These are phyloP conservation scores for Onychostruthus taczanowskii DNA, from an alignment of 2,113 vertebrate genomes.

Conservation along the genomic window DNA sequence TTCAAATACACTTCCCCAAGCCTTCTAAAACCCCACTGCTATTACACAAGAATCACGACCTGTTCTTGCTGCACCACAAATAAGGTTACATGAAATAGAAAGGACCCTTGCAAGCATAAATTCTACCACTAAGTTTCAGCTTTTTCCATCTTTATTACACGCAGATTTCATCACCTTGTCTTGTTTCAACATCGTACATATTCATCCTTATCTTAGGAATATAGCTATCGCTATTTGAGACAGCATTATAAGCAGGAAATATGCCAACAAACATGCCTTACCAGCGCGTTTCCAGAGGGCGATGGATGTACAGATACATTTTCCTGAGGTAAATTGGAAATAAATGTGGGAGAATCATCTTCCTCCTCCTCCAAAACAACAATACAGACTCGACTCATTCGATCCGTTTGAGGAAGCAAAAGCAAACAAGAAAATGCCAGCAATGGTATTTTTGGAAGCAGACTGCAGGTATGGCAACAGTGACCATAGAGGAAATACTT, in stretches of 20 bases:
- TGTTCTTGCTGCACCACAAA: neutral
- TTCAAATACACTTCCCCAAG: neutral
- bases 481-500: constrained; percentile 48
- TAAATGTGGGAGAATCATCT: constrained; percentile 82
- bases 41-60: neutral
- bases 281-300: constrained; percentile 75
- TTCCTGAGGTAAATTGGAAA: constrained; percentile 79
- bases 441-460: constrained; percentile 48
- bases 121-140: neutral
- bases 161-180: neutral
- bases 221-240: neutral
- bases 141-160: neutral
- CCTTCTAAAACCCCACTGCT: neutral
- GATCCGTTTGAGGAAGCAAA: constrained; percentile 80
- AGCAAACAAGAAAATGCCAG: constrained; percentile 22
- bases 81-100: neutral
- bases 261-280: constrained; percentile 73
- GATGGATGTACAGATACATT: constrained; percentile 65
- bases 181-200: neutral
- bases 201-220: neutral
- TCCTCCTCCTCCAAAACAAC: constrained; percentile 95
- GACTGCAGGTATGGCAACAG: constrained; percentile 2
- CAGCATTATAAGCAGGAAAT: constrained; percentile 17
- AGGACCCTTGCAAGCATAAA: neutral
- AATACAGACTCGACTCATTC: constrained; percentile 93